Evolutionary conservation across 1,140 invertebrate species (phyloP), one percentile per base, ranked within the genome.

Genomic region (Samia ricini): DNA sequence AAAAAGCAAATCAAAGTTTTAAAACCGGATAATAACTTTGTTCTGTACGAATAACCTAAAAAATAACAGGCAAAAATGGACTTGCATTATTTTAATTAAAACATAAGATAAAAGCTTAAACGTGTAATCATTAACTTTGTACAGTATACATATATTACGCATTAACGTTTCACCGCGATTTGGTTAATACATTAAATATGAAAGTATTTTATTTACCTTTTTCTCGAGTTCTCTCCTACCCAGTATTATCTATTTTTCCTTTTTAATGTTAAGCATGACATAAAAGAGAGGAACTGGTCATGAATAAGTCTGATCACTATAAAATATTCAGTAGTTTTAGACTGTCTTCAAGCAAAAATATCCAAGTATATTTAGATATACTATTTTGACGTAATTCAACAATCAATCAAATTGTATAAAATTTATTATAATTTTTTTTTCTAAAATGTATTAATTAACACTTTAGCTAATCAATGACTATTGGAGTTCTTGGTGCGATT

Each of bases 1-100:
- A 67, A 63, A 64, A 60, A 42, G 63, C 60, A 67, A 51, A 60
- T 64, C 51, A 3, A 33, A 55, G 22, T 55, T 21, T 55, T 55
- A 55, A 52, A 60, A 55, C 60, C 60, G 62, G 61, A 67, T 67
- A 67, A 71, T 71, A 67, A 62, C 59, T 61, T 60, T 59, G 48
- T 60, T 60, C 56, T 33, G 52, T 49, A 33, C 26, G 59, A 56
- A 61, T 64, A 60, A 59, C 26, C 26, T 56, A 56, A 57, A 58
- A 64, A 68, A 64, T 68, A 69, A 64, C 63, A 58, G 57, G 60
- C 55, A 51, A 60, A 60, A 60, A 19, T 57, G 56, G 26, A 57
- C 56, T 19, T 48, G 57, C 57, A 63, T 23, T 48, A 60, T 52
- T 51, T 55, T 26, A 56, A 64, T 60, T 52, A 54, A 60, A 42